Evolutionary conservation across 2,113 vertebrate species (phyloP).

Genomic region (Calypte anna): DNA sequence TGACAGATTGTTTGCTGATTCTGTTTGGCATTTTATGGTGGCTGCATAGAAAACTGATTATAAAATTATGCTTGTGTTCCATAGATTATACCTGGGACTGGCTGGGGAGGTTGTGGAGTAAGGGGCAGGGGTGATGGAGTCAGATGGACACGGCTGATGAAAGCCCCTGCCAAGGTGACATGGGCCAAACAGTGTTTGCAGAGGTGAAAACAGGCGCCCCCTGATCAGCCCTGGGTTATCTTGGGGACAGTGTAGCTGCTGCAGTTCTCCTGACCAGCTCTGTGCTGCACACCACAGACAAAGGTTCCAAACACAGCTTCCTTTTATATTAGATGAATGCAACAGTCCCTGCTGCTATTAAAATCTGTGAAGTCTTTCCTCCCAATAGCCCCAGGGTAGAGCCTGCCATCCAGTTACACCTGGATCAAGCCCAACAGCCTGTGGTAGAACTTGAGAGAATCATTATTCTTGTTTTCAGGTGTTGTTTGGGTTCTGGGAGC

Average conservation of each 20-base stretch:
- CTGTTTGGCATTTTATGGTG: constrained; percentile 64
- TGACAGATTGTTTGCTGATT: constrained; percentile 70
- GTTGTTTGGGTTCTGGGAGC: not conserved
- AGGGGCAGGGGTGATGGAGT: not conserved
- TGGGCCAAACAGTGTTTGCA: not conserved
- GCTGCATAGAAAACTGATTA: constrained; percentile 67
- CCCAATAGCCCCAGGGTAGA: not conserved
- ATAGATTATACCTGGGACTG: constrained; percentile 26
- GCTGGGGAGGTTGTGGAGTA: not conserved
- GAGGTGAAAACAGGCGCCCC: not conserved
- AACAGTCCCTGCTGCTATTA: not conserved
- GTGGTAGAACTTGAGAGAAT: not conserved
- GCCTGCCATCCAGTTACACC: not conserved
- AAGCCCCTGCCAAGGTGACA: constrained; percentile 17
- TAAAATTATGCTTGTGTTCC: constrained; percentile 49
- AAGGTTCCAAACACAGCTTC: not conserved
- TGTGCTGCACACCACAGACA: not conserved
- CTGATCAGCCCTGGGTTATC: not conserved
- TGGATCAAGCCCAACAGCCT: not conserved
- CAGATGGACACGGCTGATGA: not conserved
- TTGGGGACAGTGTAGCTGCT: not conserved
- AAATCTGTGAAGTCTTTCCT: not conserved
- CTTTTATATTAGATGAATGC: not conserved
- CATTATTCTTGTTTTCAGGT: not conserved
- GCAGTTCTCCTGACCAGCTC: not conserved